Percentiles rank a stretch among this genome's conserved stretches.
phyloP scores from a whole-genome alignment of 2,888 invertebrate species.

The Neoscelio sp. region DNA sequence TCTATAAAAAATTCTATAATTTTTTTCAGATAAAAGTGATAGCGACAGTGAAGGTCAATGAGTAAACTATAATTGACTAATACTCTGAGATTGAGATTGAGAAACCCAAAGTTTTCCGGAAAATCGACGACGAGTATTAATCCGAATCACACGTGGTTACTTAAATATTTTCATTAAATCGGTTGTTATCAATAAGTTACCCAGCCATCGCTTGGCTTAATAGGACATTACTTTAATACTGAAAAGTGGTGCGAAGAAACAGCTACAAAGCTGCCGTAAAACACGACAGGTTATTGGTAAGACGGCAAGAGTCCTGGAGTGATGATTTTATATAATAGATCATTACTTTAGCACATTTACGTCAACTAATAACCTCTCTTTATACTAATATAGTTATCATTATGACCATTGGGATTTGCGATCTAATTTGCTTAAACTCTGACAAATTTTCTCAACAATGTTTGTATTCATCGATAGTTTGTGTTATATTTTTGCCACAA shows the following conservation, averaged over 20 bases:
- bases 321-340: constrained; percentile 42
- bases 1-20: constrained; percentile 47
- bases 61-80: constrained; percentile 72
- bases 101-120: constrained; percentile 57
- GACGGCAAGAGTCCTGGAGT: constrained; percentile 54
- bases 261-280: constrained; percentile 40
- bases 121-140: constrained; percentile 36
- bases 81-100: constrained; percentile 37
- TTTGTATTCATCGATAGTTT: constrained; percentile 40
- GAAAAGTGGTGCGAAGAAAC: constrained; percentile 56
- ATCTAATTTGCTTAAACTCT: constrained; percentile 56
- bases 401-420: constrained; percentile 32
- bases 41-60: constrained; percentile 97
- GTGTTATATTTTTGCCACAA: constrained; percentile 34
- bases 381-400: constrained; percentile 53
- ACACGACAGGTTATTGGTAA: constrained; percentile 44
- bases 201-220: constrained; percentile 37
- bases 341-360: constrained; percentile 49
- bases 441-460: constrained; percentile 52
- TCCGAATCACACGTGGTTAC: constrained; percentile 40
- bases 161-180: constrained; percentile 37
- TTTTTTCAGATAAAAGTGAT: constrained; percentile 94
- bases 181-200: constrained; percentile 54
- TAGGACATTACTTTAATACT: constrained; percentile 51
- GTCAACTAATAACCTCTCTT: constrained; percentile 56